Conservation (phyloP, 1,140 invertebrate species). For the Parapsyche elsis region DNA sequence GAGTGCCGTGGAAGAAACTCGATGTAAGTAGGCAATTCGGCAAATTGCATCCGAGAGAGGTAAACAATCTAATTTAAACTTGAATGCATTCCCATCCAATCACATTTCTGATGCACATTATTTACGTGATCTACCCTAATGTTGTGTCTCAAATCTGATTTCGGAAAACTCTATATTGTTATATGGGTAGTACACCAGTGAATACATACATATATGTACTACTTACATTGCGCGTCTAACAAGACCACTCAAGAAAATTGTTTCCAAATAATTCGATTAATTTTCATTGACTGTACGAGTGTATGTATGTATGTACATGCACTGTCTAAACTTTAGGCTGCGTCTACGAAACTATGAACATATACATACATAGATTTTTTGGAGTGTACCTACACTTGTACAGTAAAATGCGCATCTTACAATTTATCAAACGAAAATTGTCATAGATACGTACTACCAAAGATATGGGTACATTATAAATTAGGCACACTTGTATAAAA, state of each 20-base stretch:
- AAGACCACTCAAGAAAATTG: conserved; percentile 7
- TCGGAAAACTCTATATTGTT: not conserved
- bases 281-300: not conserved
- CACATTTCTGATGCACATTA: conserved; percentile 43
- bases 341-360: too few relatives aligned
- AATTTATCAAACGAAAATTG: too few relatives aligned
- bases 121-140: conserved; percentile 32
- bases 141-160: conserved; percentile 21
- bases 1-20: conserved; percentile 10
- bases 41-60: conserved; percentile 50
- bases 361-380: too few relatives aligned
- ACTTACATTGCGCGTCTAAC: not conserved
- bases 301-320: too few relatives aligned
- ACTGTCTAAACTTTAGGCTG: too few relatives aligned
- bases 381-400: too few relatives aligned
- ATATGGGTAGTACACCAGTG: not conserved
- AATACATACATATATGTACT: too few relatives aligned
- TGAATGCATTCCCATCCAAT: conserved; percentile 51
- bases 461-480: too few relatives aligned
- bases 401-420: too few relatives aligned
- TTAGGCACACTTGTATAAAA: too few relatives aligned
- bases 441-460: too few relatives aligned
- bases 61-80: conserved; percentile 57
- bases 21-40: conserved; percentile 47
- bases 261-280: not conserved